Percentiles rank a stretch among this genome's conserved stretches.
phyloP scores from a whole-genome alignment of 2,797 vertebrate species.

The Scleropages formosus region DNA sequence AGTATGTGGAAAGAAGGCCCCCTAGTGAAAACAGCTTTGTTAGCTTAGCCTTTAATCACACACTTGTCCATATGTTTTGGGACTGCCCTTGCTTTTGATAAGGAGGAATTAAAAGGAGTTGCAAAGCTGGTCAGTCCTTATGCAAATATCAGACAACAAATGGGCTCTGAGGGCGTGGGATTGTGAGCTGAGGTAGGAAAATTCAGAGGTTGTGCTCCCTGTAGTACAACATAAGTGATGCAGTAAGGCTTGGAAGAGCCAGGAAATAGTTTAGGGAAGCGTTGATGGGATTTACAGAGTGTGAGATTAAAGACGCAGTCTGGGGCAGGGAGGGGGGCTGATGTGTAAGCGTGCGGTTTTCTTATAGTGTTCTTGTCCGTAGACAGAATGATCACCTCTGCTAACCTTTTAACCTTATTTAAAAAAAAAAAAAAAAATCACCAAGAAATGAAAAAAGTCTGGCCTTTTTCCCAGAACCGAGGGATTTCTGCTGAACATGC shows the following conservation, averaged over 20 bases:
- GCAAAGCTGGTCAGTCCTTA: not conserved
- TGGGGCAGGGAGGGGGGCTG: not conserved
- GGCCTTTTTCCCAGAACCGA: not conserved
- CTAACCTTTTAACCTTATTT: not conserved
- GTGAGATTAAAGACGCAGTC: conserved; percentile 24
- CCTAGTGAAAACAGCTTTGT: conserved; percentile 8
- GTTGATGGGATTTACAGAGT: conserved; percentile 24
- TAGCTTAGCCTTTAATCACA: conserved; percentile 19
- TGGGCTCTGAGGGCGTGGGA: not conserved
- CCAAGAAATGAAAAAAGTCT: not conserved
- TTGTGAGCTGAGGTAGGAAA: conserved; percentile 15
- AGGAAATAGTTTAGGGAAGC: conserved; percentile 24
- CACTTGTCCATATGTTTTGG: conserved; percentile 19
- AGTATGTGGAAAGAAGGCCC: not conserved
- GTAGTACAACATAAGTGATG: not conserved
- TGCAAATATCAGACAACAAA: conserved; percentile 8
- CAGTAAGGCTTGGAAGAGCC: not conserved
- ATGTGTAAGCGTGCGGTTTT: conserved; percentile 19
- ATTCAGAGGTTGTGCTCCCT: not conserved
- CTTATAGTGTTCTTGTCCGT: not conserved
- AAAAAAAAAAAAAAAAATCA: not conserved
- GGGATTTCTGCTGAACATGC: not conserved
- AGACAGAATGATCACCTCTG: not conserved
- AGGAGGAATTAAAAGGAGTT: not conserved
- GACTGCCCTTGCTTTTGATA: not conserved